phyloP scores from a whole-genome alignment of 2,888 invertebrate species.

The Coleophora flavipennella region DNA sequence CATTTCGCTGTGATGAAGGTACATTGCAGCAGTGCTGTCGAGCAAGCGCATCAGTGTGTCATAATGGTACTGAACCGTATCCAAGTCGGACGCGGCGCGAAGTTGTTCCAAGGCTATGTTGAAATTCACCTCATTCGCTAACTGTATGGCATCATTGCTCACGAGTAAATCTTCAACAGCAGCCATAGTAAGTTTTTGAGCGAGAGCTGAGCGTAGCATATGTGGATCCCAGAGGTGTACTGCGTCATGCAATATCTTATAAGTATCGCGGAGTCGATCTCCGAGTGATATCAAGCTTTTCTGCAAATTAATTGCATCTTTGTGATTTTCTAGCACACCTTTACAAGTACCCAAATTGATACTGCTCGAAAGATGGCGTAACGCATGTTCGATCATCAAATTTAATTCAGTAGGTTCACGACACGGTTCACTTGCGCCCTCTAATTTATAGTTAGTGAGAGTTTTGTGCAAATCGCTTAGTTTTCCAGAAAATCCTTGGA shows the following conservation, averaged over 20 bases:
- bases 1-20: conserved; percentile 34
- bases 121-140: conserved; percentile 39
- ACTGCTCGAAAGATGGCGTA: conserved; percentile 20
- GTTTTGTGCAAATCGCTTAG: conserved; percentile 30
- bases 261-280: conserved; percentile 41
- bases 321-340: conserved; percentile 21
- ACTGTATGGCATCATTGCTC: conserved; percentile 39
- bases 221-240: conserved; percentile 53
- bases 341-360: conserved; percentile 11
- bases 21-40: conserved; percentile 32
- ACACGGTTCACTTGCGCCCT: conserved; percentile 7
- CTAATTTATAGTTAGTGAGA: conserved; percentile 19
- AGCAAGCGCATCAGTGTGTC: conserved; percentile 28
- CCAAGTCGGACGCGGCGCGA: conserved; percentile 32
- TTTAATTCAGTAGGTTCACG: conserved; percentile 21
- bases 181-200: conserved; percentile 47
- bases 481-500: conserved; percentile 30
- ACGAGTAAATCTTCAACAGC: conserved; percentile 52
- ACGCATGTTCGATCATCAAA: conserved; percentile 24
- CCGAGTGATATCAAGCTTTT: conserved; percentile 39
- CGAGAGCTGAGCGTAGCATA: conserved; percentile 42
- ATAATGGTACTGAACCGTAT: conserved; percentile 37
- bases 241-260: conserved; percentile 38
- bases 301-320: conserved; percentile 31
- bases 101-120: conserved; percentile 47